A percentile compares a stretch with the other conserved stretches of the same genome.
These are phyloP conservation scores for Montifringilla adamsi DNA, from an alignment of 2,113 vertebrate genomes.

Conservation along the genomic window DNA sequence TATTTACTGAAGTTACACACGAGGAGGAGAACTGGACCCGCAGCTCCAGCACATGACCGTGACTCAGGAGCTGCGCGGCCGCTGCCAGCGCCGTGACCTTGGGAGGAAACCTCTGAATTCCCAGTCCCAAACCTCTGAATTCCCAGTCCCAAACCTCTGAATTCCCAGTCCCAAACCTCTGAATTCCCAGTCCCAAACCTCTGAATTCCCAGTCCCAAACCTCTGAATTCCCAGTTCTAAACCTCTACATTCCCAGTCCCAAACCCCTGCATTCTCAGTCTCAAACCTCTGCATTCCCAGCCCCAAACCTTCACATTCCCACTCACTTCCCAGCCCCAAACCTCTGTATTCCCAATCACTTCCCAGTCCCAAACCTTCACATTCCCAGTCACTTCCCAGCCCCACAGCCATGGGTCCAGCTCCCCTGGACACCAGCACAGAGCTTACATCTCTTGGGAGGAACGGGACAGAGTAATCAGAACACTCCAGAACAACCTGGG, in stretches of 20 bases:
- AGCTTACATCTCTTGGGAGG: not conserved
- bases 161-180: not conserved
- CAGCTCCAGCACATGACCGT: not conserved
- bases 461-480: not conserved
- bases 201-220: no score
- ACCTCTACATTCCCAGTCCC: rapidly evolving
- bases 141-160: not conserved
- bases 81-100: not conserved
- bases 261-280: not conserved
- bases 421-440: not conserved
- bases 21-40: not conserved
- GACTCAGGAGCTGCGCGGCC: not conserved
- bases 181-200: not conserved
- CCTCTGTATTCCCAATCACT: not conserved
- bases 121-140: not conserved
- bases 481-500: rapidly evolving
- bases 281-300: not conserved
- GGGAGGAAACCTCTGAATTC: not conserved
- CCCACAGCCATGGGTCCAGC: rapidly evolving
- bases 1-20: not conserved
- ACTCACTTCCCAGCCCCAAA: not conserved
- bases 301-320: not conserved
- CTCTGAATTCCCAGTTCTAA: not conserved
- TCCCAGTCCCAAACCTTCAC: not conserved
- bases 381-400: not conserved